Percentiles rank a stretch among this genome's conserved stretches.
Conservation (phyloP, 2,888 invertebrate genomes). For the Amphiduros pacificus region DNA sequence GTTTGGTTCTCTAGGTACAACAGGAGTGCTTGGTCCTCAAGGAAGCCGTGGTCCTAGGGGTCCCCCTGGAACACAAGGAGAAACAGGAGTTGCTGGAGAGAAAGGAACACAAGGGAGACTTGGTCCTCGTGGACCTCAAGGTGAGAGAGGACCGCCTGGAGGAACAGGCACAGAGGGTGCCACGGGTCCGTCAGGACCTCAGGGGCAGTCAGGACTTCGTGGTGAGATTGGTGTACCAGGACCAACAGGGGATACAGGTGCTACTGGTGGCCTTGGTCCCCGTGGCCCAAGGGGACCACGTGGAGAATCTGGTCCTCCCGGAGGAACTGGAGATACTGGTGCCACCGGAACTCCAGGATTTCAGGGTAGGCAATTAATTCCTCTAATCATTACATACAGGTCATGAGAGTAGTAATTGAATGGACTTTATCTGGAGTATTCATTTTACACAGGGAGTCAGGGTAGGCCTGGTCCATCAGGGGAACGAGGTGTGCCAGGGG, state of each 20-base stretch:
- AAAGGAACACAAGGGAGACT: constrained; percentile 28
- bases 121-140: constrained; percentile 30
- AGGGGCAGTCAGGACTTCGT: neutral
- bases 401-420: no score
- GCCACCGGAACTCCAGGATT: constrained; percentile 27
- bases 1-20: no score
- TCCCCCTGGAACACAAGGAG: constrained; percentile 19
- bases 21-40: constrained; percentile 11
- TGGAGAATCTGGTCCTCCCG: constrained; percentile 4
- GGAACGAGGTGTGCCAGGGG: constrained; percentile 21
- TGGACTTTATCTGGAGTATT: no score
- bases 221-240: constrained; percentile 12
- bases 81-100: constrained; percentile 35
- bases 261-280: constrained; percentile 15
- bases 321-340: constrained; percentile 12
- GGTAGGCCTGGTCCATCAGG: constrained; percentile 14
- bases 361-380: constrained; percentile 17
- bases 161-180: constrained; percentile 11
- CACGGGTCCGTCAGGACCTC: constrained; percentile 3
- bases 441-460: neutral
- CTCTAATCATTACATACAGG: no score
- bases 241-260: constrained; percentile 7
- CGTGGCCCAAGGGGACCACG: constrained; percentile 15
- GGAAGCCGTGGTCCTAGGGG: constrained; percentile 24
- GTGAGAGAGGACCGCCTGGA: constrained; percentile 18